Conservation (phyloP, 2,797 vertebrate genomes). For the Sebastes diaconus region DNA sequence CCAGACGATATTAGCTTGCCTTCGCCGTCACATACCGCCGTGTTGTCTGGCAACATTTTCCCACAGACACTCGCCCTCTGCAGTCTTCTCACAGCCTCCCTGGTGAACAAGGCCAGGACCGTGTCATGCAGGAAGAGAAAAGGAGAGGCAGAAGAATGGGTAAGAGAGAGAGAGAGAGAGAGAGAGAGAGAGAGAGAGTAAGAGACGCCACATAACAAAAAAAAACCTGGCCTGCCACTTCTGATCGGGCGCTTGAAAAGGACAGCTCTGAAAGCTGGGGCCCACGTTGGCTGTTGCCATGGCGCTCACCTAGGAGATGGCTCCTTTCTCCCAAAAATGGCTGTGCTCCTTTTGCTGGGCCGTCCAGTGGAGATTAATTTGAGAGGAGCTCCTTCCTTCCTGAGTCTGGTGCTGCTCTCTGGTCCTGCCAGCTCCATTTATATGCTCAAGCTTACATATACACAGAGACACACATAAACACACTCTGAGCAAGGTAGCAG, state of each 20-base stretch:
- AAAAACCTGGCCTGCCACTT: conserved; percentile 77
- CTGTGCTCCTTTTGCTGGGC: conserved; percentile 70
- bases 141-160: conserved; percentile 61
- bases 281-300: conserved; percentile 80
- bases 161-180: no score
- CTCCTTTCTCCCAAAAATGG: conserved; percentile 80
- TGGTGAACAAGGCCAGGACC: conserved; percentile 60
- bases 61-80: conserved; percentile 67
- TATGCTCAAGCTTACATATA: conserved; percentile 34
- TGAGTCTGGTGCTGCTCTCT: conserved; percentile 55
- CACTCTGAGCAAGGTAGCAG: conserved; percentile 1
- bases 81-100: conserved; percentile 75
- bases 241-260: conserved; percentile 77
- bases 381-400: conserved; percentile 76
- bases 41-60: conserved; percentile 80
- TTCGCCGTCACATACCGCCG: conserved; percentile 54
- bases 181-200: conserved; percentile 36
- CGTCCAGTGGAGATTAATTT: conserved; percentile 76
- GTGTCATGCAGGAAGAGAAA: conserved; percentile 63
- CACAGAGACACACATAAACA: conserved; percentile 11
- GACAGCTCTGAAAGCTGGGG: conserved; percentile 70
- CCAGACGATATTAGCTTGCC: conserved; percentile 37
- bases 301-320: conserved; percentile 82
- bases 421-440: conserved; percentile 63
- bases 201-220: conserved; percentile 64